phyloP scores from a whole-genome alignment of 2,113 vertebrate genomes.

The Pluvianellus socialis region DNA sequence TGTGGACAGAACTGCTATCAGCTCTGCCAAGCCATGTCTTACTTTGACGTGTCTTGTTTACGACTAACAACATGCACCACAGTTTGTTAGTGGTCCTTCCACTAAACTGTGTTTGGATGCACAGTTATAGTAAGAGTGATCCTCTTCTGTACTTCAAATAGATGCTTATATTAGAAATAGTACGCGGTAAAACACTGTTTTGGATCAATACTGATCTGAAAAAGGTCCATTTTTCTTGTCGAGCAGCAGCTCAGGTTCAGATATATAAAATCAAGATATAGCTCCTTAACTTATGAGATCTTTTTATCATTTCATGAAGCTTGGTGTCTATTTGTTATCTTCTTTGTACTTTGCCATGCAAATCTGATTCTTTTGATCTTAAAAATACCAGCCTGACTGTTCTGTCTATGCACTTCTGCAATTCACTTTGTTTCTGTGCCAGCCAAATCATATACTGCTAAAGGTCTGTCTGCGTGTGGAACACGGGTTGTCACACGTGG shows the following conservation, averaged over 20 bases:
- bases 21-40: background rate
- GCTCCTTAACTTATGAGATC: background rate
- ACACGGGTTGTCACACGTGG: background rate
- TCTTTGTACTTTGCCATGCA: background rate
- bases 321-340: background rate
- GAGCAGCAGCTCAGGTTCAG: background rate
- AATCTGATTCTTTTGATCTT: background rate
- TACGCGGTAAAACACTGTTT: background rate
- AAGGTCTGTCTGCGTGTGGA: background rate
- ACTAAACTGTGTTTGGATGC: background rate
- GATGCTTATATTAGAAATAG: background rate
- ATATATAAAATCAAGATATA: background rate
- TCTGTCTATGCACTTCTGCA: background rate
- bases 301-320: background rate
- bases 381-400: background rate
- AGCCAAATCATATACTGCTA: background rate
- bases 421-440: background rate
- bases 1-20: background rate
- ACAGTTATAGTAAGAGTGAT: background rate
- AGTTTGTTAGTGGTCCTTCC: background rate
- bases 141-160: background rate
- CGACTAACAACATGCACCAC: accelerated
- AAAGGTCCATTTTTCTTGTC: background rate
- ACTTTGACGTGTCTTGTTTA: background rate
- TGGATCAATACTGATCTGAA: background rate